Base-by-base conservation (phyloP, 2,797 vertebrate species). In the Coreius guichenoti region DNA sequence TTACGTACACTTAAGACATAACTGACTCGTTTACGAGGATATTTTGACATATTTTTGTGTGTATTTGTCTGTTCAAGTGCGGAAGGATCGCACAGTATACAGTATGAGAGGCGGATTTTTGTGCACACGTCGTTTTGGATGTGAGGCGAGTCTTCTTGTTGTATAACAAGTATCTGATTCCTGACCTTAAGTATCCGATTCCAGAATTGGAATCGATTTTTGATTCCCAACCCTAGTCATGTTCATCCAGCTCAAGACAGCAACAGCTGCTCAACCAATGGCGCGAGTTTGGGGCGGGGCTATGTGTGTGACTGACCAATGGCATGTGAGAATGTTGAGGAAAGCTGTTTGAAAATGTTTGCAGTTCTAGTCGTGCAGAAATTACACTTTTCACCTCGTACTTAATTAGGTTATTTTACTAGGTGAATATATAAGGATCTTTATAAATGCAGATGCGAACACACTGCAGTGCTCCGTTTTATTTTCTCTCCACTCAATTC, bases 251-350 rank as follows among this genome's bases (percentile, higher is more conserved):
- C 12, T 21, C 6, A 33, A 56, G 19, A 56, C 19, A 36, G 75
- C 21, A n/a, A 58, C 33, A 77, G 13, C 51, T 58, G 51, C 74
- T 65, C 12, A 26, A 26, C 81, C 43, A 67, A 65, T 51, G 11
- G 33, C 1, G 6, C 5, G 43, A n/a, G 19, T 33, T 33, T 51
- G 3, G 21, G 68, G 72, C 1, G 58, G 56, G 43, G 4, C 29
- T 17, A 36, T 75, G 16, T 39, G 31, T 75, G 49, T 76, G 43
- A 54, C 72, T 63, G 23, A 51, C 58, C 72, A 83, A 67, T 67
- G 72, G 21, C 2, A 0, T 39, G 74, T 8, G 51, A 76, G n/a
- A 47, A 7, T 47, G 33, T 43, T 54, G 3, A 13, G 67, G 0
- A 61, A 23, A 82, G 7, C 26, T 33, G 54, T 31, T 82, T 49